Evolutionary conservation across 2,888 invertebrate genomes (phyloP).

Genomic region (Perizoma flavofasciatum): DNA sequence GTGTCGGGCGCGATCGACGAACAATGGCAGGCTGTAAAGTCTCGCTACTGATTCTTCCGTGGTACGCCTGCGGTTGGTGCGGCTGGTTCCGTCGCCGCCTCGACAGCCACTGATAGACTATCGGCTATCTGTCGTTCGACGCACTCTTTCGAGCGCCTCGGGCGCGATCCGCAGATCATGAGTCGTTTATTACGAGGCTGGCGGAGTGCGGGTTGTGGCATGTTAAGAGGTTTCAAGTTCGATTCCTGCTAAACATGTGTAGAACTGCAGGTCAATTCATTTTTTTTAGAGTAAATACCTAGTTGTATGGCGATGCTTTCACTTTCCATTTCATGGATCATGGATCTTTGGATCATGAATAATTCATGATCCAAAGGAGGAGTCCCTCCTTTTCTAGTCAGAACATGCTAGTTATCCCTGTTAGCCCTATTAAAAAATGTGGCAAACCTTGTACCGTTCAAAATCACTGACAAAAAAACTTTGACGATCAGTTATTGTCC

Average conservation of each 20-base stretch:
- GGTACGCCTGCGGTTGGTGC: conserved; percentile 10
- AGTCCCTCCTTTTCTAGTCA: no score
- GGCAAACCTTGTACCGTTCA: no score
- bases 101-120: conserved; percentile 53
- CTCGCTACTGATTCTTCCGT: conserved; percentile 14
- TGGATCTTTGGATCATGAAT: no score
- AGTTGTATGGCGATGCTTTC: no score
- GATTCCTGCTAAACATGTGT: conserved; percentile 7
- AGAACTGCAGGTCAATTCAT: no score
- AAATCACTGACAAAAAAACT: no score
- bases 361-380: no score
- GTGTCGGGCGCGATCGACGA: conserved; percentile 2
- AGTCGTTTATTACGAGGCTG: conserved; percentile 15
- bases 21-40: conserved; percentile 13
- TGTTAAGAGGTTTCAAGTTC: conserved; percentile 9
- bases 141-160: conserved; percentile 55
- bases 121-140: conserved; percentile 27
- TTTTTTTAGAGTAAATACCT: no score
- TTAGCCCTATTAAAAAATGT: no score
- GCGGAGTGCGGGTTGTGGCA: conserved; percentile 3
- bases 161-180: conserved; percentile 48
- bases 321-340: no score
- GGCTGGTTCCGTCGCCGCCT: conserved; percentile 44
- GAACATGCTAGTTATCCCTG: no score
- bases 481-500: no score